Percentiles rank a stretch among this genome's conserved stretches.
Evolutionary conservation across 2,113 vertebrate species (phyloP).

Genomic region (Empidonax traillii): DNA sequence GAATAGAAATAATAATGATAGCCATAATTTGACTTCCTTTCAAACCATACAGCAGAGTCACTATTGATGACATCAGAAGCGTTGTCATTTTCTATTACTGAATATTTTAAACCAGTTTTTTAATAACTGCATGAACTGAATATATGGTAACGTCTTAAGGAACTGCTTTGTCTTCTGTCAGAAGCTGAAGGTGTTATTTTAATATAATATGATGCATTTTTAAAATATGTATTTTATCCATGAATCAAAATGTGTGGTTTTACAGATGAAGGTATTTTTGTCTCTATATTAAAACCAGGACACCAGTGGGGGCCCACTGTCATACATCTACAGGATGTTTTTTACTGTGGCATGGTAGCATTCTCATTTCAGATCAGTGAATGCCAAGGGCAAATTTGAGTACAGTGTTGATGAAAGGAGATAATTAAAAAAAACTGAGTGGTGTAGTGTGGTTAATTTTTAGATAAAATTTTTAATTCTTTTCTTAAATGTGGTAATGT

Average conservation of each 20-base stretch:
- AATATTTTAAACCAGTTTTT: neutral
- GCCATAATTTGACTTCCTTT: conserved; percentile 70
- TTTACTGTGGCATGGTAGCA: neutral
- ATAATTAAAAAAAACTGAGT: neutral
- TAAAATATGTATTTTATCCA: neutral
- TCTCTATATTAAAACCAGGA: neutral
- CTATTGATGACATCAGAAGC: conserved; percentile 50
- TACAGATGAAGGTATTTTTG: neutral
- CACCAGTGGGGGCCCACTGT: neutral
- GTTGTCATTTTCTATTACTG: conserved; percentile 41
- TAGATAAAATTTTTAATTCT: neutral
- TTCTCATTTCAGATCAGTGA: neutral
- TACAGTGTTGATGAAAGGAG: neutral
- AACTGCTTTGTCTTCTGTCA: neutral
- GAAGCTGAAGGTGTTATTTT: neutral
- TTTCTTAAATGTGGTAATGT: neutral
- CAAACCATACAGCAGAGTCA: conserved; percentile 53
- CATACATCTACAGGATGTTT: neutral
- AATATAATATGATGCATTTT: neutral
- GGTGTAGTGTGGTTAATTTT: neutral
- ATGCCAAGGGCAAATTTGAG: neutral
- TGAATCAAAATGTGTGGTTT: neutral
- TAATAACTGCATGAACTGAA: neutral
- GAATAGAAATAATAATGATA: conserved; percentile 69
- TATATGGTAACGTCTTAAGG: neutral